These are phyloP conservation scores for Stichopus chloronotus DNA, from an alignment of 35 echinoderm and acorn worm genomes.

Conservation along the genomic window DNA sequence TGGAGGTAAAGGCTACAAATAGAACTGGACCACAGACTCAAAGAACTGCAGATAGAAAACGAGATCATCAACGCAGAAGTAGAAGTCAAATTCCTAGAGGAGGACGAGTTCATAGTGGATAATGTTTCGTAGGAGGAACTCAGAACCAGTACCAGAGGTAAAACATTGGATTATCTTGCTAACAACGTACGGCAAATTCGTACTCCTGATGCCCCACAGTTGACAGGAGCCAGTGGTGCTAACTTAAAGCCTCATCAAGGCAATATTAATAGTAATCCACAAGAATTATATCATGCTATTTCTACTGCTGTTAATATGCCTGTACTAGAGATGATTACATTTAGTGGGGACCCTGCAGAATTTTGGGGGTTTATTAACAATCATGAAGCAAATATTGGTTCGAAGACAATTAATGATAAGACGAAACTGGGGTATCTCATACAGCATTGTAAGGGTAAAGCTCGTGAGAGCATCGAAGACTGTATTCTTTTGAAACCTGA, in stretches of 20 bases:
- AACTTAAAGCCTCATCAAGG: no score
- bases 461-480: slow-evolving; percentile 53
- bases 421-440: slow-evolving; percentile 51
- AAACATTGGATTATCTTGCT: no score
- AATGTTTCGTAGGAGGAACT: background rate
- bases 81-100: no score
- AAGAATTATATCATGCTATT: slow-evolving; percentile 29
- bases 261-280: background rate
- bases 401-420: slow-evolving; percentile 19
- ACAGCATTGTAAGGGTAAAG: slow-evolving; percentile 59
- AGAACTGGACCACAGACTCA: no score
- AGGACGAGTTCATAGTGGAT: no score
- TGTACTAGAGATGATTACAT: slow-evolving; percentile 44
- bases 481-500: slow-evolving; percentile 31
- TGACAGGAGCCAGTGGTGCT: background rate
- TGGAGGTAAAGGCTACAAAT: no score
- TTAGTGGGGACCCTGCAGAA: slow-evolving; percentile 59
- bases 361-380: slow-evolving; percentile 50
- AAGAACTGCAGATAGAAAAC: no score
- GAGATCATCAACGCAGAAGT: no score
- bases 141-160: background rate
- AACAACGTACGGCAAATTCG: background rate
- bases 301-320: slow-evolving; percentile 52
- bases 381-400: slow-evolving; percentile 42
- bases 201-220: background rate